Conservation (phyloP, 92 coral and sea anemone genomes). For the Actinostola sp. region DNA sequence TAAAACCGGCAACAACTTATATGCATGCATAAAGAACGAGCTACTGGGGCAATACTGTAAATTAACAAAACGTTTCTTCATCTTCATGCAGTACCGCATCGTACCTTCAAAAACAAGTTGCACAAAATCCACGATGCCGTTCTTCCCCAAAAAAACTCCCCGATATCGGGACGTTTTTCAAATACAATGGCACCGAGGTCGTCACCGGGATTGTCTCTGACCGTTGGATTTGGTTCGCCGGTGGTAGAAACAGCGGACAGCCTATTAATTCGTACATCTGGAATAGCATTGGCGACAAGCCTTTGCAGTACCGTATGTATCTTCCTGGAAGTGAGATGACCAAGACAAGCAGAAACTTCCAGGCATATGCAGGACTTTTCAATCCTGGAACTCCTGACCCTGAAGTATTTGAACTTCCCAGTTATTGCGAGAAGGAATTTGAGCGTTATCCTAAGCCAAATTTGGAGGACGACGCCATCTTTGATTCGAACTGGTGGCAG, state of each 20-base stretch:
- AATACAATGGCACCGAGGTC: constrained; percentile 26
- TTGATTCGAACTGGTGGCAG: background rate
- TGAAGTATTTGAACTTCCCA: constrained; percentile 19
- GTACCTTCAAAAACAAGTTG: constrained; percentile 12
- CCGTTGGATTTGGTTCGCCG: constrained; percentile 42
- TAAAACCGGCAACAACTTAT: too few relatives aligned
- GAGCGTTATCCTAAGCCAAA: constrained; percentile 1
- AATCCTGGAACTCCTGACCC: constrained; percentile 32
- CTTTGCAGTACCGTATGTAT: background rate
- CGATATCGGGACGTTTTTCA: constrained; percentile 16
- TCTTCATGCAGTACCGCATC: constrained; percentile 14
- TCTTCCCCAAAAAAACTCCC: background rate
- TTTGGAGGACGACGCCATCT: background rate
- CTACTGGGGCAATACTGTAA: too few relatives aligned
- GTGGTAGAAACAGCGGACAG: constrained; percentile 32
- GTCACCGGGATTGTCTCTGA: constrained; percentile 20
- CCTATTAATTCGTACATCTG: constrained; percentile 19
- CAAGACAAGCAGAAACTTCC: constrained; percentile 7
- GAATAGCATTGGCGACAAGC: constrained; percentile 9
- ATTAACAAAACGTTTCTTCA: too few relatives aligned
- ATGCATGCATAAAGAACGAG: too few relatives aligned
- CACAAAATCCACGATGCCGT: background rate
- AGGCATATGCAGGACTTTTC: constrained; percentile 1
- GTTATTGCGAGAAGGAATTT: constrained; percentile 7
- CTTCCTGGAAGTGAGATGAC: constrained; percentile 4